Conservation (phyloP, 1,140 invertebrate species). For the Bradysia coprophila region DNA sequence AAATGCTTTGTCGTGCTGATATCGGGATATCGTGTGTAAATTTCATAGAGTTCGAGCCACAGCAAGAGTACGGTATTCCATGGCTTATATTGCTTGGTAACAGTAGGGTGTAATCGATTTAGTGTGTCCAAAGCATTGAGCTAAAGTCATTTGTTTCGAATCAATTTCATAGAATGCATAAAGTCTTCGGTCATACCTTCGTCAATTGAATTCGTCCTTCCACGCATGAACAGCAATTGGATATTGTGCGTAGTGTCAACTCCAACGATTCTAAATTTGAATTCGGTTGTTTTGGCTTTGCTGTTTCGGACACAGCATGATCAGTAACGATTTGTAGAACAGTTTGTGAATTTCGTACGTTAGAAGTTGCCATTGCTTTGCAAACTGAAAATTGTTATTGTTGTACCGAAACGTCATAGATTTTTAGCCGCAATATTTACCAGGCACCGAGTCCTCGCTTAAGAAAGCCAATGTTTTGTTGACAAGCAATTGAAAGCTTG, state of each 20-base stretch:
- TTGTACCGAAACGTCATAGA: no score
- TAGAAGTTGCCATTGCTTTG: slow-evolving; percentile 10
- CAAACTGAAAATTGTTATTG: no score
- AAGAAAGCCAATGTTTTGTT: slow-evolving; percentile 10
- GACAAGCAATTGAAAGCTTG: slow-evolving; percentile 9
- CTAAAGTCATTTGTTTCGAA: not conserved
- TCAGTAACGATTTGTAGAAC: slow-evolving; percentile 14
- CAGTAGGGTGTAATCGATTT: slow-evolving; percentile 21
- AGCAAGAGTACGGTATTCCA: slow-evolving; percentile 19
- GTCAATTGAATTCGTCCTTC: slow-evolving; percentile 12
- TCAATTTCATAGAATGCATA: no score
- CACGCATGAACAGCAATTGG: slow-evolving; percentile 14
- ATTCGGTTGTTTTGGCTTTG: slow-evolving; percentile 8
- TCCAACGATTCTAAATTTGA: slow-evolving; percentile 4
- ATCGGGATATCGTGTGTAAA: slow-evolving; percentile 23
- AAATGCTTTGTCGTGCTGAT: slow-evolving; percentile 10
- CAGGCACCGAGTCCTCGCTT: slow-evolving; percentile 13
- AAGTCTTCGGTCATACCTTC: slow-evolving; percentile 7
- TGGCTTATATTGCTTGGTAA: slow-evolving; percentile 22
- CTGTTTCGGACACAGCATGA: slow-evolving; percentile 12
- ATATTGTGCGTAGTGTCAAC: slow-evolving; percentile 10
- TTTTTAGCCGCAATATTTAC: no score
- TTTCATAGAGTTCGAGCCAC: slow-evolving; percentile 28
- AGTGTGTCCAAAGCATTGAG: slow-evolving; percentile 20
- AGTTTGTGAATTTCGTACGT: slow-evolving; percentile 8